Evolutionary conservation across 2,113 vertebrate species (phyloP).

Genomic region (Pachypanchax playfairii): DNA sequence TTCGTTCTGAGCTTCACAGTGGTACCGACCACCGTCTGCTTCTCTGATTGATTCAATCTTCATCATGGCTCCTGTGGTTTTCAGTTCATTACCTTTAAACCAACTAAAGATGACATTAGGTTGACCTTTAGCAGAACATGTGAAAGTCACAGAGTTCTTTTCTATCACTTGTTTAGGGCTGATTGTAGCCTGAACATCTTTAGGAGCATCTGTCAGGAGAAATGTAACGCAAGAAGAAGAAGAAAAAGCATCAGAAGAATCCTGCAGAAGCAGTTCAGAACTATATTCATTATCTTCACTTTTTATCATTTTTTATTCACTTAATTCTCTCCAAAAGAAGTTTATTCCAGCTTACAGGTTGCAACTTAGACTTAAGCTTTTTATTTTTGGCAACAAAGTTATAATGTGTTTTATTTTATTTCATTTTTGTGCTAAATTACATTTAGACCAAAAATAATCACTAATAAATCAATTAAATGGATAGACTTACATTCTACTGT

Average conservation of each 20-base stretch:
- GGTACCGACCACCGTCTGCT: constrained; percentile 41
- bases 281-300: too few species aligned
- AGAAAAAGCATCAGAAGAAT: too few species aligned
- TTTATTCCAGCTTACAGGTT: too few species aligned
- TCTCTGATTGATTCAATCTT: fast-evolving
- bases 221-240: background rate
- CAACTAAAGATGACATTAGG: constrained; percentile 35
- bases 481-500: constrained; percentile 63
- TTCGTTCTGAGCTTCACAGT: constrained; percentile 48
- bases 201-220: constrained; percentile 64
- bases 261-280: too few species aligned
- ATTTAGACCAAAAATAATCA: background rate
- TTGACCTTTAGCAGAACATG: constrained; percentile 49
- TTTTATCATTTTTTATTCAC: too few species aligned
- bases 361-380: too few species aligned
- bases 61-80: fast-evolving
- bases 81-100: background rate
- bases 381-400: too few species aligned
- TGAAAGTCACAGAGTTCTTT: constrained; percentile 28
- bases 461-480: background rate
- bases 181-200: fast-evolving
- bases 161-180: fast-evolving
- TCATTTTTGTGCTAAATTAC: too few species aligned
- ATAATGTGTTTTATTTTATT: too few species aligned
- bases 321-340: too few species aligned